Conservation (phyloP, 2,888 invertebrate genomes). For the Plagodis dolabraria region DNA sequence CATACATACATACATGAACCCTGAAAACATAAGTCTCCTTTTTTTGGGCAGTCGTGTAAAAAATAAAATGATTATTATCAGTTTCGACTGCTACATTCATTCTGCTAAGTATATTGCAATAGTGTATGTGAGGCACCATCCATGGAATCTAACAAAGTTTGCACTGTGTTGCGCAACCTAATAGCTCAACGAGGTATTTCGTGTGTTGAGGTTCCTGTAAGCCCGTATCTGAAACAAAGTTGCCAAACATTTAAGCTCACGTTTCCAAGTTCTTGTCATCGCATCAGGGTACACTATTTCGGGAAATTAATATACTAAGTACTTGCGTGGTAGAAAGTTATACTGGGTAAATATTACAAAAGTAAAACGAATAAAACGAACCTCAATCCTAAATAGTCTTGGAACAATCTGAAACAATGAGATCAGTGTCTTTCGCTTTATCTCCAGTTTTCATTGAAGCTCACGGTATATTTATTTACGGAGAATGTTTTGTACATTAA, state of each 20-base stretch:
- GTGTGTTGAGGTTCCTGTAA: conserved; percentile 29
- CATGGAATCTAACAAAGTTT: conserved; percentile 11
- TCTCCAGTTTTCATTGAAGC: conserved; percentile 18
- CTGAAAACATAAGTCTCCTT: no score
- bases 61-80: no score
- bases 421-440: background rate
- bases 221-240: conserved; percentile 46
- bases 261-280: conserved; percentile 45
- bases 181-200: conserved; percentile 16
- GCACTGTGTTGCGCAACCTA: conserved; percentile 9
- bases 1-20: no score
- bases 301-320: conserved; percentile 16
- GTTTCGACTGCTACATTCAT: no score
- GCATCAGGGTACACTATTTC: conserved; percentile 43
- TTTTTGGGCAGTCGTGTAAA: no score
- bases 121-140: background rate
- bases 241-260: conserved; percentile 51
- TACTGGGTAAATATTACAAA: no score
- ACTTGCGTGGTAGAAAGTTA: background rate
- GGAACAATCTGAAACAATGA: background rate
- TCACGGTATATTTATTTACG: conserved; percentile 28
- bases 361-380: background rate
- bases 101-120: no score
- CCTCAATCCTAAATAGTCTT: conserved; percentile 13
- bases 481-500: background rate